phyloP scores from a whole-genome alignment of 2,113 vertebrate genomes.

The Sturnus vulgaris region DNA sequence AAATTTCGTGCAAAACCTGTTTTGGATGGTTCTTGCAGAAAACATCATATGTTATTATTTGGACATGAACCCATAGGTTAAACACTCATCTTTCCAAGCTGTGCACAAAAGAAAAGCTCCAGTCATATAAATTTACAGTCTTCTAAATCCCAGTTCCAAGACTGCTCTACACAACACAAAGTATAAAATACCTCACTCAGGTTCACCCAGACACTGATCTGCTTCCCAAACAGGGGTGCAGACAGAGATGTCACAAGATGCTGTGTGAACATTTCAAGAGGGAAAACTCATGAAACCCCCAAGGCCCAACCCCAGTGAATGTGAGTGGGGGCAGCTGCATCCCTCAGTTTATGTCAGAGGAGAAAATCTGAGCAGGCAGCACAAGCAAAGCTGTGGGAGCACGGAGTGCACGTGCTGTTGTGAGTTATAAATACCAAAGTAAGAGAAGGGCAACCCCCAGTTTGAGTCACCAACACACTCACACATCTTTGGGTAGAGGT shows the following conservation, averaged over 20 bases:
- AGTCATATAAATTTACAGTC: neutral
- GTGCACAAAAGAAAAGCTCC: neutral
- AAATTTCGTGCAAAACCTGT: neutral
- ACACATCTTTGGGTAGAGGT: neutral
- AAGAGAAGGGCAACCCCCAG: neutral
- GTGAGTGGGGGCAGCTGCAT: neutral
- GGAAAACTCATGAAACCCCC: neutral
- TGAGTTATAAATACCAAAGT: neutral
- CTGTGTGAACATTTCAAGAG: neutral
- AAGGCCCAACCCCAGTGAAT: neutral
- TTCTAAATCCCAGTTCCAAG: neutral
- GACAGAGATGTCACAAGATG: neutral
- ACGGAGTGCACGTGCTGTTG: accelerated
- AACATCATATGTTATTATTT: neutral
- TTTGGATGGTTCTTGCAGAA: neutral
- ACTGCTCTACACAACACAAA: neutral
- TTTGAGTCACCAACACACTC: neutral
- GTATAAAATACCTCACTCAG: neutral
- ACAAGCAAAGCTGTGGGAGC: neutral
- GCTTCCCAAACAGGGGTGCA: neutral
- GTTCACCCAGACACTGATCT: neutral
- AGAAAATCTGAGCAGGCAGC: neutral
- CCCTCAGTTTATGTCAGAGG: neutral
- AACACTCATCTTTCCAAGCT: neutral
- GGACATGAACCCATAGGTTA: neutral